Evolutionary conservation across 1,140 invertebrate species (phyloP), one percentile per base, ranked within the genome.

Genomic region (Melitaea cinxia): DNA sequence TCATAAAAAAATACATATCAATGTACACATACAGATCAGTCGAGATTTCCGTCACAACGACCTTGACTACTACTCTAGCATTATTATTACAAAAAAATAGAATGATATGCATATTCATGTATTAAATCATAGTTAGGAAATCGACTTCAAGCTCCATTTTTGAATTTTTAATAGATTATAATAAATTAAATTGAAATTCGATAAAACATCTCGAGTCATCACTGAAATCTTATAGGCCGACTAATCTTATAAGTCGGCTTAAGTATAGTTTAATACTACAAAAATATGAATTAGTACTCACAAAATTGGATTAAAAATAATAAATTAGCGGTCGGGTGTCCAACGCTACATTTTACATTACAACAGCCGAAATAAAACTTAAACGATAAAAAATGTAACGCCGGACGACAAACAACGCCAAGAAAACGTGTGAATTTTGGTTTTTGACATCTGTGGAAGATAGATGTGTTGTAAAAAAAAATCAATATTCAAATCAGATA

Each of bases 371-470:
- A 87, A 86, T 81, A 78, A 82, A 83, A 73, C 65, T 70, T 82
- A 80, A 88, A 85, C 66, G 83, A 73, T 81, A 83, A 80, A 85
- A 85, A 87, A 85, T 80, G 69, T 80, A 87, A 87, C 78, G 81
- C 87, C 85, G 87, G 84, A 85, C 78, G 79, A 83, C 79, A 88
- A 86, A 88, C 83, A 88, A 90, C 85, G 88, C 85, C 83, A 83
- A 86, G 83, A 90, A 90, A 90, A 88, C 85, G 84, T 88, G 85
- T 85, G 83, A 76, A 82, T 75, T 82, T 83, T 55, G 42, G 75
- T 77, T 75, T 85, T 80, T 84, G 74, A 79, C 68, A 75, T 71
- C 66, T 74, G 68, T 76, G 66, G 54, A 47, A 12, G 9, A 49
- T 30, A 24, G 19, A 23, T 37, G n/a, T 42, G 5, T 17, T 17